Base-by-base conservation (phyloP, 92 coral and sea anemone species). In the Actinostola sp. region DNA sequence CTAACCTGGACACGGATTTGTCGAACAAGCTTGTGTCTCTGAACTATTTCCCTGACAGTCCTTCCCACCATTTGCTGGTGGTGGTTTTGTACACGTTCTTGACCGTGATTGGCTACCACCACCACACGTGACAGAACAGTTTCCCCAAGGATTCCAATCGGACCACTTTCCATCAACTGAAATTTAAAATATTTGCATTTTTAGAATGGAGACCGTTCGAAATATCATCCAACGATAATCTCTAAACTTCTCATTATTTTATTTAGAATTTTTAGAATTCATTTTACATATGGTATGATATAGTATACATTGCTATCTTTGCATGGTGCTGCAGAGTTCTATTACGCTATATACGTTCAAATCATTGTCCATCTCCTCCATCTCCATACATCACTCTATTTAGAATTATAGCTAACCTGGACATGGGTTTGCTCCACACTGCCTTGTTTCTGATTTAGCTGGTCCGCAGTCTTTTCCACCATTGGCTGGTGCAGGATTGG, bases 1-100 rank as follows among this genome's bases (percentile, higher is more conserved):
- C 59, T 3, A 41, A 57, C 82, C 75, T 24, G 80, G 76, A 30
- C 89, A 84, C 6, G 16, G 34, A 0, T 42, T 28, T 3, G 62
- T 68, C 57, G 55, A 67, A 63, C 90, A 86, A 0, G 72, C 9
- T 21, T 42, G 61, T 5, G 86, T 44, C 70, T 80, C 71, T 10
- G 70, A 13, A 21, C 49, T 32, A 24, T 4, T 36, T 25, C 90
- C 86, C n/a, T 6, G 15, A 29, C 63, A 57, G 27, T 27, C 38
- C 10, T 57, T 57, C 3, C 63, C 63, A 57, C 63, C 63, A 57
- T 25, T 34, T 2, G 62, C 52, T 7, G 86, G 81, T 35, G 65
- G 41, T 15, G 90, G 86, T 63, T 61, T 74, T 17, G 70, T 58
- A 59, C 90, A 85, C 0, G 73, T 32, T 51, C 90, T 69, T 42